A percentile compares a stretch with the other conserved stretches of the same genome.
Evolutionary conservation across 1,140 invertebrate species (phyloP).

Genomic region (Pseudobourletiella spinata): DNA sequence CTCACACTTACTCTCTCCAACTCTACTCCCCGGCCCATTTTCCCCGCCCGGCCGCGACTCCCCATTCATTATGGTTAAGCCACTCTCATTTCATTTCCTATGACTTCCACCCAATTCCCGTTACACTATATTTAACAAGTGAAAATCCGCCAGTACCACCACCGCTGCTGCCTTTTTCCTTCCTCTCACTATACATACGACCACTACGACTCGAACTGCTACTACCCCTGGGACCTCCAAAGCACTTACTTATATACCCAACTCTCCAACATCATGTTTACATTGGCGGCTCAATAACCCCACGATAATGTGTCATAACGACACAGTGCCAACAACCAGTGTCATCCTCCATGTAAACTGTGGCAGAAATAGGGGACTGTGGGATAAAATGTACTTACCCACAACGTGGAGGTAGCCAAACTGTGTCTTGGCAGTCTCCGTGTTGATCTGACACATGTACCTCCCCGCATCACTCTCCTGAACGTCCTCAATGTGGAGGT

Average conservation of each 20-base stretch:
- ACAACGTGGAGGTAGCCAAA: slow-evolving; percentile 87
- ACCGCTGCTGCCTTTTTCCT: not conserved
- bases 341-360: no score
- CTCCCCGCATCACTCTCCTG: slow-evolving; percentile 81
- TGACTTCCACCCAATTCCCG: not conserved
- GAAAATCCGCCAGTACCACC: not conserved
- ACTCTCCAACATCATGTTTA: no score
- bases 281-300: no score
- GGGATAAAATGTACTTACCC: slow-evolving; percentile 56
- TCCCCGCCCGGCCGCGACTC: no score
- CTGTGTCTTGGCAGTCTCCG: slow-evolving; percentile 82
- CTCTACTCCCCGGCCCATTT: no score
- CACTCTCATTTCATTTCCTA: slow-evolving; percentile 4
- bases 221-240: no score
- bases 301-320: no score
- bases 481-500: slow-evolving; percentile 80
- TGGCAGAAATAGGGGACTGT: no score
- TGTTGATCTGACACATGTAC: slow-evolving; percentile 96
- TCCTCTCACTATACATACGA: slow-evolving; percentile 5
- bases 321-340: no score
- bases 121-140: not conserved
- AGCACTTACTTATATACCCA: no score
- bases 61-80: slow-evolving; percentile 3
- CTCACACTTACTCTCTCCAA: not conserved
- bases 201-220: no score